Evolutionary conservation across 2,888 invertebrate species (phyloP).

Genomic region (Hyalella azteca): DNA sequence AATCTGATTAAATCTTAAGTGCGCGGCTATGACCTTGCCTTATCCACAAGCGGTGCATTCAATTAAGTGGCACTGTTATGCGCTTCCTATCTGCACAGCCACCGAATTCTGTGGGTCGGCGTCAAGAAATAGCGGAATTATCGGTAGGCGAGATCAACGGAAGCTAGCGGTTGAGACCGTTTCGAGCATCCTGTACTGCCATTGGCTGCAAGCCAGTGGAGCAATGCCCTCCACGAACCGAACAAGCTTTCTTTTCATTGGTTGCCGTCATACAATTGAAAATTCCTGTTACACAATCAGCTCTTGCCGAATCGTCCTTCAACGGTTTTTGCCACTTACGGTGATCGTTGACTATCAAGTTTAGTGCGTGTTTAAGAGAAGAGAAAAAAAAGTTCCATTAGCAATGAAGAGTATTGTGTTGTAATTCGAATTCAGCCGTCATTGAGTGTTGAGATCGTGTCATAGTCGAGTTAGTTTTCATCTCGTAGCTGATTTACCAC

Average conservation of each 20-base stretch:
- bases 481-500: too few relatives aligned
- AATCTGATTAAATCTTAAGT: too few relatives aligned
- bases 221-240: conserved; percentile 28
- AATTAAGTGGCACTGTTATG: not conserved
- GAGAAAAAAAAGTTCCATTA: too few relatives aligned
- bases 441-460: too few relatives aligned
- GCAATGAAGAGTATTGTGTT: too few relatives aligned
- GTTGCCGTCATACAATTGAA: conserved; percentile 10
- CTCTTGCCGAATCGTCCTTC: not conserved
- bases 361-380: too few relatives aligned
- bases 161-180: conserved; percentile 34
- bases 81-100: not conserved
- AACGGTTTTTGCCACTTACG: not conserved
- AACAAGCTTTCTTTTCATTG: conserved; percentile 11
- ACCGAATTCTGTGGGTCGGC: not conserved
- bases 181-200: conserved; percentile 31
- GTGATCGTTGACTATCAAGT: too few relatives aligned
- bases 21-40: too few relatives aligned
- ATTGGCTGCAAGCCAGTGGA: conserved; percentile 37
- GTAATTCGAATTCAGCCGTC: too few relatives aligned
- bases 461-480: too few relatives aligned
- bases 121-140: conserved; percentile 15
- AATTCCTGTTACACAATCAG: conserved; percentile 17
- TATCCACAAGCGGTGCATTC: not conserved
- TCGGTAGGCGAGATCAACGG: conserved; percentile 26